Conservation (phyloP, 2,797 vertebrate species). For the Florisuga fusca region DNA sequence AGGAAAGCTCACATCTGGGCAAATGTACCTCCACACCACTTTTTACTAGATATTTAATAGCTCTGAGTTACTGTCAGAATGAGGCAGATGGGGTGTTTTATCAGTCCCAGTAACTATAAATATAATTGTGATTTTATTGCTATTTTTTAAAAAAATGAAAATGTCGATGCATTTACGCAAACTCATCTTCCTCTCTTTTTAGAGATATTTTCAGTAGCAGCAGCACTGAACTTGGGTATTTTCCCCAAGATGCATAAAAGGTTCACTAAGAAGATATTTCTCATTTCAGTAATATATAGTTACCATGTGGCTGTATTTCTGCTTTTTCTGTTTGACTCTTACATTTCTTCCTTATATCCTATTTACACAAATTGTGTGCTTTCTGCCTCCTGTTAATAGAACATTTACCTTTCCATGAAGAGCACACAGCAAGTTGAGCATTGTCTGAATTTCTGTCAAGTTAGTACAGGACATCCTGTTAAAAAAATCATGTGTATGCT, state of each 20-base stretch:
- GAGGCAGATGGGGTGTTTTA: neutral
- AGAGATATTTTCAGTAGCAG: neutral
- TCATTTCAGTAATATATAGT: neutral
- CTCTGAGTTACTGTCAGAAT: neutral
- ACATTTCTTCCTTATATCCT: neutral
- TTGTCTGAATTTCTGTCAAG: neutral
- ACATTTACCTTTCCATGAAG: neutral
- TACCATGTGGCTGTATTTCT: neutral
- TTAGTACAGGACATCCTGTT: neutral
- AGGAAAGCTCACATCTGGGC: neutral
- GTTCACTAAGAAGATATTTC: neutral
- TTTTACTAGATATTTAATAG: neutral
- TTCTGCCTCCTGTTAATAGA: neutral
- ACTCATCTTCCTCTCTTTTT: neutral
- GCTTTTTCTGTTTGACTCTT: neutral
- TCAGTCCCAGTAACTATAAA: neutral
- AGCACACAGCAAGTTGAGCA: neutral
- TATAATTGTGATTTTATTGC: neutral
- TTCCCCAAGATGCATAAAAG: neutral
- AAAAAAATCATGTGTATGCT: neutral
- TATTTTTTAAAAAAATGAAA: neutral
- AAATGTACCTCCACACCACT: neutral
- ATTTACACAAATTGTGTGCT: neutral
- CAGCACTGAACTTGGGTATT: neutral
- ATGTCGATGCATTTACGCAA: neutral